Conservation (phyloP, 1,140 invertebrate species). For the Zaprionus inermis region DNA sequence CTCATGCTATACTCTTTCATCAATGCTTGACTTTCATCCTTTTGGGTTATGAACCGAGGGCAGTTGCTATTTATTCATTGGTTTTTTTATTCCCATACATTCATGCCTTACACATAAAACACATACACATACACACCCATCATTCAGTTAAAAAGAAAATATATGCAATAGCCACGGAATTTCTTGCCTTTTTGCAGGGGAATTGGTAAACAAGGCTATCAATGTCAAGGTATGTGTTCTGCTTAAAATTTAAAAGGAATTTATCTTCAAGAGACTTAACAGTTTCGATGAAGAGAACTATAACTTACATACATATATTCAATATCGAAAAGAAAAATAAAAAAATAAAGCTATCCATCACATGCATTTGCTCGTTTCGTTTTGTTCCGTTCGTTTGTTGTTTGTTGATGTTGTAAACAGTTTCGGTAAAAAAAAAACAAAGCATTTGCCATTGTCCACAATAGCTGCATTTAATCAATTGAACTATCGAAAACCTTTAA, state of each 20-base stretch:
- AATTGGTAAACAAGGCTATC: slow-evolving; percentile 99
- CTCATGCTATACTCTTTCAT: slow-evolving; percentile 21
- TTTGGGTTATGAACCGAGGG: slow-evolving; percentile 46
- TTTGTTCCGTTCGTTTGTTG: slow-evolving; percentile 43
- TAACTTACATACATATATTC: slow-evolving; percentile 20
- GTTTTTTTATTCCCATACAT: slow-evolving; percentile 29
- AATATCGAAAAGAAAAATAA: slow-evolving; percentile 24
- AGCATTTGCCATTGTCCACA: slow-evolving; percentile 41
- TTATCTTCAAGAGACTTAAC: slow-evolving; percentile 30
- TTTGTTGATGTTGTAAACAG: slow-evolving; percentile 62
- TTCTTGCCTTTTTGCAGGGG: slow-evolving; percentile 94
- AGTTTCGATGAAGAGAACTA: slow-evolving; percentile 29
- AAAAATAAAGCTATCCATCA: slow-evolving; percentile 53
- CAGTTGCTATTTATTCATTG: slow-evolving; percentile 37
- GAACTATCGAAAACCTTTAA: background rate
- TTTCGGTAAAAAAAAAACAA: slow-evolving; percentile 37
- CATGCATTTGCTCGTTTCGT: slow-evolving; percentile 78
- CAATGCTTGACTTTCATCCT: slow-evolving; percentile 49
- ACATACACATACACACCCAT: slow-evolving; percentile 38
- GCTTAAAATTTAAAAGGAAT: slow-evolving; percentile 72
- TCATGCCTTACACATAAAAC: slow-evolving; percentile 21
- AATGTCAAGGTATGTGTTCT: slow-evolving; percentile 97
- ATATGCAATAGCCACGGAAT: slow-evolving; percentile 84
- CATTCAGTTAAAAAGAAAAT: slow-evolving; percentile 69
- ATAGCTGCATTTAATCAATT: slow-evolving; percentile 1